These are phyloP conservation scores for Climacteris rufus DNA, from an alignment of 2,113 vertebrate genomes.

Conservation along the genomic window DNA sequence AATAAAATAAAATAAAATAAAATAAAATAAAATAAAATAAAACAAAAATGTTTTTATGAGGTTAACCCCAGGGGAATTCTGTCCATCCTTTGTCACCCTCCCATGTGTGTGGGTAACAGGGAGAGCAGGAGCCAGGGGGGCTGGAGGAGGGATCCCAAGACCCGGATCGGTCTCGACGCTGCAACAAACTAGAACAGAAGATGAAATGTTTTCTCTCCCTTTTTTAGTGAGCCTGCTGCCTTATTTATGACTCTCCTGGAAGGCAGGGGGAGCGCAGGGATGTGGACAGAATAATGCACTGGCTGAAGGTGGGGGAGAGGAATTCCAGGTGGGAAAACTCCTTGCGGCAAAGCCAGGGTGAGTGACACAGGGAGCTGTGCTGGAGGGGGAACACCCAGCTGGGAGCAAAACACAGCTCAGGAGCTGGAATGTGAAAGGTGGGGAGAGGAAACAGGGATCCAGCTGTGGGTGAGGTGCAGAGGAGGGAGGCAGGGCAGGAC, in stretches of 20 bases:
- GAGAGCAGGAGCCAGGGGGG: neutral
- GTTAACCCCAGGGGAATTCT: accelerated
- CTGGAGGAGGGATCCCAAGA: neutral
- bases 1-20: too few relatives aligned
- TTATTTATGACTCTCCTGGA: conserved; percentile 36
- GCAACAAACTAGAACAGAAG: neutral
- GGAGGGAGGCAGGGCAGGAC: neutral
- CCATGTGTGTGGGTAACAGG: neutral
- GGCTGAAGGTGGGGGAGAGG: neutral
- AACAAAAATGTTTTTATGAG: neutral
- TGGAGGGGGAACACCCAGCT: neutral
- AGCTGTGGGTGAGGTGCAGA: neutral
- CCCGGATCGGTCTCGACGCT: neutral
- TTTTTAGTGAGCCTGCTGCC: neutral
- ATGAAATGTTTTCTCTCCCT: neutral
- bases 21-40: too few relatives aligned
- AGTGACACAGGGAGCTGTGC: accelerated
- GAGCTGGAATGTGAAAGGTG: neutral
- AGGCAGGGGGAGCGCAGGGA: neutral
- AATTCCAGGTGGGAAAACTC: neutral
- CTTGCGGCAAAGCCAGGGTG: neutral
- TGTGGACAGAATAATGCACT: neutral
- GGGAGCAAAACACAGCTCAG: accelerated
- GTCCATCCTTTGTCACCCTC: neutral
- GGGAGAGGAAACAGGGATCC: neutral